Conservation (phyloP, 2,797 vertebrate species). For the Monodelphis domestica region DNA sequence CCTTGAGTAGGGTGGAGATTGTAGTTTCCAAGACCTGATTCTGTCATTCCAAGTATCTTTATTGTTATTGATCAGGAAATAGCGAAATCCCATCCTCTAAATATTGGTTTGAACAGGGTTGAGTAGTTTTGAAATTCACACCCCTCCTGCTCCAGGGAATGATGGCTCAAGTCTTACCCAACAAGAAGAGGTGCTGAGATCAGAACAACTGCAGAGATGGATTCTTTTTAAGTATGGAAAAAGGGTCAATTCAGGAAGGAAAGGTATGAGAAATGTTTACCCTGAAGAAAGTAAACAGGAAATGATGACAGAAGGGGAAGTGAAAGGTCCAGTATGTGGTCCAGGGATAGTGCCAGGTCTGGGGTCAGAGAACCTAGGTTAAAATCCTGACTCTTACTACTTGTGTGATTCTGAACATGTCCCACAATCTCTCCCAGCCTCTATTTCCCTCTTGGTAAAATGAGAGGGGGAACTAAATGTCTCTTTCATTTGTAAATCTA, state of each 20-base stretch:
- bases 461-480: too few relatives aligned
- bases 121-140: too few relatives aligned
- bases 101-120: too few relatives aligned
- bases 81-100: too few relatives aligned
- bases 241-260: background rate
- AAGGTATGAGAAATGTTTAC: background rate
- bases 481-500: too few relatives aligned
- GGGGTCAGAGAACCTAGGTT: background rate
- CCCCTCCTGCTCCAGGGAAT: too few relatives aligned
- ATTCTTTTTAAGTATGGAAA: background rate
- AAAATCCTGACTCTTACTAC: background rate
- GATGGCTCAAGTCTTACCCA: background rate
- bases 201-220: background rate
- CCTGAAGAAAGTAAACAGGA: background rate
- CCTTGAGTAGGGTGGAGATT: too few relatives aligned
- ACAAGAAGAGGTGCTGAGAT: background rate
- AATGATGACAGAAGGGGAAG: background rate
- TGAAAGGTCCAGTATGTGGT: background rate
- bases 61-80: too few relatives aligned
- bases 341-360: background rate
- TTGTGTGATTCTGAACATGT: background rate
- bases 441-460: too few relatives aligned
- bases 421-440: background rate
- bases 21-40: too few relatives aligned
- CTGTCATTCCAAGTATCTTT: too few relatives aligned